phyloP scores from a whole-genome alignment of 1,140 invertebrate genomes.

The Atopsyche davidsoni region DNA sequence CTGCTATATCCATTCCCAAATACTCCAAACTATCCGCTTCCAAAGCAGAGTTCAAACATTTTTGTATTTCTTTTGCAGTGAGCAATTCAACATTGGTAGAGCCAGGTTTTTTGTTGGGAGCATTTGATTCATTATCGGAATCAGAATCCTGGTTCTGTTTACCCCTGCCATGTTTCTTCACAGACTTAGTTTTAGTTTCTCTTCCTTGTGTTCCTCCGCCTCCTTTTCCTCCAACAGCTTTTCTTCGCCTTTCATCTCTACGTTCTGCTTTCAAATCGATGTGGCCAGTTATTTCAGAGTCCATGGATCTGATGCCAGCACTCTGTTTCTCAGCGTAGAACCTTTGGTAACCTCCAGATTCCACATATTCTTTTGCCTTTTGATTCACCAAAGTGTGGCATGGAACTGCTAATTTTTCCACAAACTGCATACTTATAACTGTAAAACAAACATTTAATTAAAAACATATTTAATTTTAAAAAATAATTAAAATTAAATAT shows the following conservation, averaged over 20 bases:
- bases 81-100: slow-evolving; percentile 56
- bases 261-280: slow-evolving; percentile 62
- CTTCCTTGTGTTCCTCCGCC: slow-evolving; percentile 88
- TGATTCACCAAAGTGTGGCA: slow-evolving; percentile 63
- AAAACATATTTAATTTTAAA: slow-evolving; percentile 42
- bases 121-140: slow-evolving; percentile 52
- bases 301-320: slow-evolving; percentile 43
- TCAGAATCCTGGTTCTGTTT: slow-evolving; percentile 52
- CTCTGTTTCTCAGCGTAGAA: slow-evolving; percentile 57
- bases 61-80: slow-evolving; percentile 60
- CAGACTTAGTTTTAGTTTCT: slow-evolving; percentile 92
- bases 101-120: slow-evolving; percentile 37
- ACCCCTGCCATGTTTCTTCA: slow-evolving; percentile 66
- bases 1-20: slow-evolving; percentile 53
- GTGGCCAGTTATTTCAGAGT: slow-evolving; percentile 37
- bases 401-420: slow-evolving; percentile 62
- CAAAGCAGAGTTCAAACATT: slow-evolving; percentile 56
- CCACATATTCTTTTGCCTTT: slow-evolving; percentile 67
- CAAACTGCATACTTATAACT: slow-evolving; percentile 58
- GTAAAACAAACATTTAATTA: slow-evolving; percentile 35
- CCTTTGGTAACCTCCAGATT: slow-evolving; percentile 61
- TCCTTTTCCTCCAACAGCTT: slow-evolving; percentile 76
- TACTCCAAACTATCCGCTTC: slow-evolving; percentile 61
- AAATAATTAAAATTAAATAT: neutral
- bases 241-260: slow-evolving; percentile 83